A percentile compares a stretch with the other conserved stretches of the same genome.
Evolutionary conservation across 2,113 vertebrate species (phyloP).

Genomic region (Seriola quinqueradiata): DNA sequence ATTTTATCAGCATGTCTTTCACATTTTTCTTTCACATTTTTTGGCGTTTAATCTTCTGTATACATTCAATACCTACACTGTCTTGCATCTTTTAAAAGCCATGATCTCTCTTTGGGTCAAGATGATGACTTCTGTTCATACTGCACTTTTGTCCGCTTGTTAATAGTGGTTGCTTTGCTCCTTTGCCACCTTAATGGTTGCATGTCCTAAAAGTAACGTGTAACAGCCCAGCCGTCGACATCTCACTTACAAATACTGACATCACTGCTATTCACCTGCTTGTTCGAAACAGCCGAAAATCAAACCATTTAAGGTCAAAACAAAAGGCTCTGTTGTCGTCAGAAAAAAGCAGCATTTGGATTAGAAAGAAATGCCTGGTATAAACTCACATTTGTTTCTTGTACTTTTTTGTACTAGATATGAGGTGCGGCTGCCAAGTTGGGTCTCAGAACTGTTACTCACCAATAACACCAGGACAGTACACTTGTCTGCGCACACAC

Average conservation of each 20-base stretch:
- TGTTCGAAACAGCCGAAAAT: slow-evolving; percentile 49
- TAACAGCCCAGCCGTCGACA: slow-evolving; percentile 46
- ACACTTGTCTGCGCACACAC: slow-evolving; percentile 5
- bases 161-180: slow-evolving; percentile 73
- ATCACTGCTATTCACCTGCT: slow-evolving; percentile 50
- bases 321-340: slow-evolving; percentile 34
- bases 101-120: slow-evolving; percentile 4
- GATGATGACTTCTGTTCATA: slow-evolving; percentile 29
- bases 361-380: slow-evolving; percentile 49
- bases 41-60: slow-evolving; percentile 61
- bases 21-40: slow-evolving; percentile 82
- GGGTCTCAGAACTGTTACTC: slow-evolving; percentile 4
- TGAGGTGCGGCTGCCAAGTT: slow-evolving; percentile 33
- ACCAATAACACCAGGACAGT: slow-evolving; percentile 21
- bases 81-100: slow-evolving; percentile 22
- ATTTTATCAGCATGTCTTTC: slow-evolving; percentile 67
- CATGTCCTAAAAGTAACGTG: slow-evolving; percentile 32
- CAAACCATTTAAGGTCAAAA: slow-evolving; percentile 72
- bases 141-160: slow-evolving; percentile 53
- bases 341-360: slow-evolving; percentile 71
- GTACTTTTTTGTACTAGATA: slow-evolving; percentile 17
- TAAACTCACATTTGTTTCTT: slow-evolving; percentile 42
- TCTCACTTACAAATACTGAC: slow-evolving; percentile 49
- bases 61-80: slow-evolving; percentile 72
- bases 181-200: slow-evolving; percentile 18